Evolutionary conservation across 2,113 vertebrate genomes (phyloP).

Genomic region (Laticauda colubrina): DNA sequence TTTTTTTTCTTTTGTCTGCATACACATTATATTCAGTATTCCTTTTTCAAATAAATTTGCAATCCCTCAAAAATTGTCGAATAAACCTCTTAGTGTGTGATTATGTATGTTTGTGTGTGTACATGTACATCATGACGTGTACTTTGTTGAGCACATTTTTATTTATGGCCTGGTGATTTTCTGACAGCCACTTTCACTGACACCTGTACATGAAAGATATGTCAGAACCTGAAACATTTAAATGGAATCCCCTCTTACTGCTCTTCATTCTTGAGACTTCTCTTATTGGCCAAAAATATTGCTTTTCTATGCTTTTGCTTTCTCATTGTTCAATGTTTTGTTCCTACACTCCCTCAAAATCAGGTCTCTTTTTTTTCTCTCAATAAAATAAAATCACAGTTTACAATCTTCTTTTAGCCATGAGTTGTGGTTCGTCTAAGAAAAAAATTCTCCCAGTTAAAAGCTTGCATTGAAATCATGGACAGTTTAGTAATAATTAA

Average conservation of each 20-base stretch:
- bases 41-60: background rate
- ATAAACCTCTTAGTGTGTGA: background rate
- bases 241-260: conserved; percentile 1
- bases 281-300: conserved; percentile 31
- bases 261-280: conserved; percentile 21
- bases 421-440: background rate
- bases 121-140: background rate
- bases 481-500: background rate
- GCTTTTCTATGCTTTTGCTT: conserved; percentile 17
- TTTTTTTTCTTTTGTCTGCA: background rate
- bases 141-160: background rate
- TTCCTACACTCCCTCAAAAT: background rate
- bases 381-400: background rate
- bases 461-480: background rate
- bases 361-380: background rate
- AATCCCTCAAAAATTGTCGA: background rate
- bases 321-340: background rate
- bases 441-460: background rate
- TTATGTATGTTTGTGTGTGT: background rate
- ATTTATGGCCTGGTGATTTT: accelerated
- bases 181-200: background rate
- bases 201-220: background rate
- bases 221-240: background rate
- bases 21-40: conserved; percentile 21
- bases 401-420: background rate